Conservation (phyloP, 2,888 invertebrate species). For the Eilema sororculum region DNA sequence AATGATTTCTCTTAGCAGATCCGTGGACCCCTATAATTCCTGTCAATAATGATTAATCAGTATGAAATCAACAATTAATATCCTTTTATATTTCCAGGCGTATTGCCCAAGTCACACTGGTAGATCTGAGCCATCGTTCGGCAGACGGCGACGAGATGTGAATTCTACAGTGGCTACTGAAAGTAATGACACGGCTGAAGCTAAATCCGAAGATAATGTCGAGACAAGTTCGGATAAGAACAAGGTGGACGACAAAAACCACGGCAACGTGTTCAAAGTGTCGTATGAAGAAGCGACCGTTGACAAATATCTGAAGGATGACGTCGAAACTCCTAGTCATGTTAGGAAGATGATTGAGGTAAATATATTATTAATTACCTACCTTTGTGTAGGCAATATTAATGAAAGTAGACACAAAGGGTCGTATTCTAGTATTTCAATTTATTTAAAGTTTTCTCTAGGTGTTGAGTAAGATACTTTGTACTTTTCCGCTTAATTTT, state of each 20-base stretch:
- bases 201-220: constrained; percentile 57
- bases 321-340: constrained; percentile 90
- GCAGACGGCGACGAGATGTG: constrained; percentile 88
- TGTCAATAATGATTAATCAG: neutral
- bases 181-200: constrained; percentile 71
- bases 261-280: constrained; percentile 72
- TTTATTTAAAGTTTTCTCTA: no score
- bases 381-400: no score
- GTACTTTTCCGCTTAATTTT: no score
- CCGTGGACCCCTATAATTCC: no score
- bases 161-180: constrained; percentile 71
- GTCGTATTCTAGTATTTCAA: no score
- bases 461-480: no score
- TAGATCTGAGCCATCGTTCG: constrained; percentile 94
- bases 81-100: constrained; percentile 83
- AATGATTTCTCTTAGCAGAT: neutral
- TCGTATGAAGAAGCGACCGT: constrained; percentile 77
- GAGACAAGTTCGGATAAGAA: constrained; percentile 58
- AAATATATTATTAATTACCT: constrained; percentile 35
- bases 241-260: constrained; percentile 61
- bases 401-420: no score
- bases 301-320: constrained; percentile 82
- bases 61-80: neutral
- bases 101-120: constrained; percentile 94
- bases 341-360: constrained; percentile 97